Conservation (phyloP, 2,888 invertebrate genomes). For the Trissonchulus sp. region DNA sequence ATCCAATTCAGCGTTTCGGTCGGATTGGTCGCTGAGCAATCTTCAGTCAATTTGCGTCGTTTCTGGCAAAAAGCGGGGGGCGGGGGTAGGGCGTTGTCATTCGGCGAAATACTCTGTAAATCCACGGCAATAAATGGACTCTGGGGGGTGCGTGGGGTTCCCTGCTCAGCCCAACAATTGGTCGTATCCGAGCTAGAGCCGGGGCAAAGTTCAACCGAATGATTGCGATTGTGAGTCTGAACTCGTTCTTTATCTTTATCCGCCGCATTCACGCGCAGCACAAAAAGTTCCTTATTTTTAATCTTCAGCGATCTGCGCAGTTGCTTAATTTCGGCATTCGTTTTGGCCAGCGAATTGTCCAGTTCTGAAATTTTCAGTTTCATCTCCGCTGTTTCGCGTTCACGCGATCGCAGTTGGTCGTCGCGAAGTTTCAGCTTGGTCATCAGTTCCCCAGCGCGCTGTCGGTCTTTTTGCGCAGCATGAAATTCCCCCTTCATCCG, state of each 20-base stretch:
- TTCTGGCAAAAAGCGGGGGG: too few relatives aligned
- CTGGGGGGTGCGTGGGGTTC: not conserved
- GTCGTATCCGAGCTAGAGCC: not conserved
- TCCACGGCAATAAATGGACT: not conserved
- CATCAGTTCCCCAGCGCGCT: not conserved
- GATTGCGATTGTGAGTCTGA: too few relatives aligned
- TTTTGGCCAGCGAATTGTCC: not conserved
- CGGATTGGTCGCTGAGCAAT: not conserved
- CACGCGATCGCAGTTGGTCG: not conserved
- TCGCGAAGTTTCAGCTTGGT: not conserved
- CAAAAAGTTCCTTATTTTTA: not conserved
- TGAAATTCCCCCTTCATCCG: constrained; percentile 4
- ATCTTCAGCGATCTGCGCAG: not conserved
- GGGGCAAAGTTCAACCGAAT: not conserved
- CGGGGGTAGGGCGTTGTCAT: not conserved
- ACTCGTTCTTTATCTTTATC: too few relatives aligned
- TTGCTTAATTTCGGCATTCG: not conserved
- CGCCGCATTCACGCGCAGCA: not conserved
- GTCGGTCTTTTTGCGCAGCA: not conserved
- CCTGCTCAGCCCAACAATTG: too few relatives aligned
- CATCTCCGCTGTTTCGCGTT: not conserved
- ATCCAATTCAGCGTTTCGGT: not conserved
- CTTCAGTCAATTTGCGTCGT: not conserved
- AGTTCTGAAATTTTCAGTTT: not conserved
- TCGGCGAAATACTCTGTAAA: not conserved